Evolutionary conservation across 2,888 invertebrate genomes (phyloP).

Genomic region (Drosophila fulvimacula): DNA sequence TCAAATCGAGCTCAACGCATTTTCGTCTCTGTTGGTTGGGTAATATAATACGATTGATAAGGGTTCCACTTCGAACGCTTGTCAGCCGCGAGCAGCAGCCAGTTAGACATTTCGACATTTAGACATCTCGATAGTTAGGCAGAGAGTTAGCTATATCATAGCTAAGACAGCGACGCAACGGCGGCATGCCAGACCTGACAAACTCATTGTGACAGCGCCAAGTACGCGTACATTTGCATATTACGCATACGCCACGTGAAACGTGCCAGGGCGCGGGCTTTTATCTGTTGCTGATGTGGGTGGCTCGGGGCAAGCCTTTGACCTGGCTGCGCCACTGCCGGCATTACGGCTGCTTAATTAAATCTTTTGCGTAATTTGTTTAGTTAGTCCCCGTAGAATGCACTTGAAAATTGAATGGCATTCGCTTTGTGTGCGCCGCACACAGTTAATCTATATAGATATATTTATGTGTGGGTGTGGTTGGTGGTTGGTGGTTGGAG

Average conservation of each 20-base stretch:
- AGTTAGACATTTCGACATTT: constrained; percentile 16
- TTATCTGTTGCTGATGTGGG: constrained; percentile 16
- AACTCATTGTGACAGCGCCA: constrained; percentile 28
- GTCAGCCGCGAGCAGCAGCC: constrained; percentile 21
- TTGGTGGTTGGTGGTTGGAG: not conserved
- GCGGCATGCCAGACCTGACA: not conserved
- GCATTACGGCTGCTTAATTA: constrained; percentile 73
- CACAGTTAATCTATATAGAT: constrained; percentile 11
- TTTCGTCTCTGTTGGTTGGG: constrained; percentile 7
- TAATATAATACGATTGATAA: constrained; percentile 39
- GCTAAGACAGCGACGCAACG: constrained; percentile 6
- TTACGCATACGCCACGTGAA: constrained; percentile 72
- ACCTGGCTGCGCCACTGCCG: constrained; percentile 35
- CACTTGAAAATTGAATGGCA: constrained; percentile 72
- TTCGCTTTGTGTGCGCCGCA: constrained; percentile 26
- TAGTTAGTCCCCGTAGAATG: constrained; percentile 66
- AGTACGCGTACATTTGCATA: constrained; percentile 67
- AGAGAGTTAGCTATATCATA: constrained; percentile 10
- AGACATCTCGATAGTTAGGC: constrained; percentile 22
- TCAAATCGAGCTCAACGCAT: constrained; percentile 41
- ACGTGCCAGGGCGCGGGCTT: constrained; percentile 43
- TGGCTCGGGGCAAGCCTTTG: constrained; percentile 25
- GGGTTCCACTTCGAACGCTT: constrained; percentile 36
- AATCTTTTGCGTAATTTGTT: constrained; percentile 79
- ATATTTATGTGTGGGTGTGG: constrained; percentile 3